Percentiles rank a stretch among this genome's conserved stretches.
phyloP scores from a whole-genome alignment of 2,888 invertebrate species.

The Acronicta aceris region DNA sequence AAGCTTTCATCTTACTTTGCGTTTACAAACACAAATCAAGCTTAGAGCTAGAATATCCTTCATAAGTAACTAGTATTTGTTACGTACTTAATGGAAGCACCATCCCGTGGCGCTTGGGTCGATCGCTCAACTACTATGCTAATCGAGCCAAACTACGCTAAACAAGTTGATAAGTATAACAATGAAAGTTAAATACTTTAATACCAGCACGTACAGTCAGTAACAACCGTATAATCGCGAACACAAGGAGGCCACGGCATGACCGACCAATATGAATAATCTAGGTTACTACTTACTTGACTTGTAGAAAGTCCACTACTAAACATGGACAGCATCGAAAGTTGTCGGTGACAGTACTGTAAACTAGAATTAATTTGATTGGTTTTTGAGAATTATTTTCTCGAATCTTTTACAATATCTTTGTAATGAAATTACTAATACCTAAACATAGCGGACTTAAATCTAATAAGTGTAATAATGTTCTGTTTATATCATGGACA shows the following conservation, averaged over 20 bases:
- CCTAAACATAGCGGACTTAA: too few species aligned
- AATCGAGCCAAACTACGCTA: not conserved
- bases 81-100: too few species aligned
- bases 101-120: not conserved
- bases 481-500: too few species aligned
- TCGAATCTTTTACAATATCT: too few species aligned
- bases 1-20: too few species aligned
- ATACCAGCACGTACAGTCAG: constrained; percentile 6
- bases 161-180: not conserved
- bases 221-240: constrained; percentile 15
- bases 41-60: too few species aligned
- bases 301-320: constrained; percentile 51
- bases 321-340: constrained; percentile 40
- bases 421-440: too few species aligned
- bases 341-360: constrained; percentile 27
- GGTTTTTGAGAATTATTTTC: not conserved
- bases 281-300: constrained; percentile 33
- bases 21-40: too few species aligned
- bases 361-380: not conserved
- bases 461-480: too few species aligned
- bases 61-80: too few species aligned
- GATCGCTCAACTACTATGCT: not conserved
- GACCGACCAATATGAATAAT: constrained; percentile 20
- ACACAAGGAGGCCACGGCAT: constrained; percentile 21
- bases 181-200: constrained; percentile 10